A percentile compares a stretch with the other conserved stretches of the same genome.
phyloP scores from a whole-genome alignment of 2,888 invertebrate species.

The Branchinecta sandiegonensis region DNA sequence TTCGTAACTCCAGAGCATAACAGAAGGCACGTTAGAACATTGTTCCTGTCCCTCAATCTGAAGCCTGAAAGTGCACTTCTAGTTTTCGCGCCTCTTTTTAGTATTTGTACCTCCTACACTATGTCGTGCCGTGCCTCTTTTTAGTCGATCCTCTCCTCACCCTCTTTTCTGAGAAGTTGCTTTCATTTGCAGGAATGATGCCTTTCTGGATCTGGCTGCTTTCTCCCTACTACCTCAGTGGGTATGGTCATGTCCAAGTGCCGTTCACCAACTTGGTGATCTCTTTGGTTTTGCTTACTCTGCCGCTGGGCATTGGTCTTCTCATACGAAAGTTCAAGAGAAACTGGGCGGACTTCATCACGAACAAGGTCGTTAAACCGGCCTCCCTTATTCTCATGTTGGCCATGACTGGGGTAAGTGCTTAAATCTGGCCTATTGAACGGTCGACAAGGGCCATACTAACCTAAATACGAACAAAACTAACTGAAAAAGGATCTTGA shows the following conservation, averaged over 20 bases:
- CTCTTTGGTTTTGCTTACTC: constrained; percentile 35
- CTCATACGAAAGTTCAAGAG: constrained; percentile 33
- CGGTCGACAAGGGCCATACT: too few relatives aligned
- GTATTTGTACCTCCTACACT: too few relatives aligned
- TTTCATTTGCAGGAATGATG: constrained; percentile 35
- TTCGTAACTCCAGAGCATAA: too few relatives aligned
- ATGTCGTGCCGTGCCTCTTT: background rate
- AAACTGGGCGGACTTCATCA: constrained; percentile 31
- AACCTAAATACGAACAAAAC: too few relatives aligned
- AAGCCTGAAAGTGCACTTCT: too few relatives aligned
- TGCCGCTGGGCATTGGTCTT: constrained; percentile 38
- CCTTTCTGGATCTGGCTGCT: constrained; percentile 40
- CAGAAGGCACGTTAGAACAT: too few relatives aligned
- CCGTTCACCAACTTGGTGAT: constrained; percentile 36
- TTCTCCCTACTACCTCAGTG: constrained; percentile 32
- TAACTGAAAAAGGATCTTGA: too few relatives aligned
- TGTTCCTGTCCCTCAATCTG: too few relatives aligned
- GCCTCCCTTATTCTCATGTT: constrained; percentile 36
- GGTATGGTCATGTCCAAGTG: constrained; percentile 29
- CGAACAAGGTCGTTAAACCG: constrained; percentile 25
- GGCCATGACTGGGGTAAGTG: constrained; percentile 33
- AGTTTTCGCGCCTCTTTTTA: too few relatives aligned
- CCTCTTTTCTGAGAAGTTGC: constrained; percentile 7
- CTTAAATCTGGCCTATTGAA: too few relatives aligned
- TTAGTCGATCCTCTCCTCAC: too few relatives aligned